Evolutionary conservation across 1,140 invertebrate species (phyloP), one percentile per base, ranked within the genome.

Genomic region (Trichonephila clavata): DNA sequence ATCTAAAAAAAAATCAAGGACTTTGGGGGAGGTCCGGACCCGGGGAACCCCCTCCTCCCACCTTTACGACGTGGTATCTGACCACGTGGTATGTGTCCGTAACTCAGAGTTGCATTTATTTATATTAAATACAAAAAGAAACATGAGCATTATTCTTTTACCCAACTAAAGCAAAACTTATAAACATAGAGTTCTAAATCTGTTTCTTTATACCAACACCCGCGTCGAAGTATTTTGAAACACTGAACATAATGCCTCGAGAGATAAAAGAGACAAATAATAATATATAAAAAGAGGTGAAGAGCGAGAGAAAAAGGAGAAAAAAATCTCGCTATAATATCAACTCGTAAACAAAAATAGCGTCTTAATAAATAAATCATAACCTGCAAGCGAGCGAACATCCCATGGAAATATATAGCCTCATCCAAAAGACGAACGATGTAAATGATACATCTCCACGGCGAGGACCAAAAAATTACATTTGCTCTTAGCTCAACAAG

Each of bases 391-490:
- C 71, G 27, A 77, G 20, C 57, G 88, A 50, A 89, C 63, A 71
- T 89, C 86, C 57, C 68, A 2, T 61, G 27, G 71, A 81, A 60
- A 84, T 87, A 59, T 59, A 77, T 50, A 39, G 81, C 50, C 60
- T 84, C 77, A 32, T 59, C 43, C 18, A 6, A 32, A 57, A 92
- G 83, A 71, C 91, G 63, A 61, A 65, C 65, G 43, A 59, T 83
- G 61, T 59, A 92, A 92, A 60, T 86, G 91, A 86, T 92, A 92
- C 81, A 68, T 92, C 71, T 92, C 91, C 57, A 68, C 27, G 24
- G 81, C 50, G 43, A 63, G 68, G 50, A 27, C n/a, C 39, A 89
- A 81, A 90, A 86, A 92, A 92, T 86, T 92, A 86, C 63, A 71
- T 92, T 91, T 83, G 61, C 80, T 91, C 90, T 83, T 83, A 91